Evolutionary conservation across 1,140 invertebrate genomes (phyloP), one percentile per base, ranked within the genome.

Genomic region (Neotoxoptera formosana): DNA sequence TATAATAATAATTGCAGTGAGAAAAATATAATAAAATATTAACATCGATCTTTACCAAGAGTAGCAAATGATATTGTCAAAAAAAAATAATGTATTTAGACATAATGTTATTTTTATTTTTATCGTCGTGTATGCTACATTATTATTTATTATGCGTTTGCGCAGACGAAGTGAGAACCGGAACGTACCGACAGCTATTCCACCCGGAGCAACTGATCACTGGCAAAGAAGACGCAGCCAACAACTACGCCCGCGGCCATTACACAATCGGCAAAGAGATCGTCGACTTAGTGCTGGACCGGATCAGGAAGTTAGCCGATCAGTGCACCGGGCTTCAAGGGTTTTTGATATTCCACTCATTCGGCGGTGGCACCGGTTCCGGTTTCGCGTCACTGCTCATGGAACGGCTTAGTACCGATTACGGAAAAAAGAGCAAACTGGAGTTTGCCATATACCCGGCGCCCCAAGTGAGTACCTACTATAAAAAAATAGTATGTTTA

Each of bases 171-270:
- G 60, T 76, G 14, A 76, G 60, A 76, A n/a, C 60, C 6, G 60
- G 60, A 76, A 76, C 60, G 30, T 76, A 76, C 60, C 14, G 60
- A 34, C 60, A 76, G n/a, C n/a, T 76, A n/a, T 76, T 76, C 60
- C 60, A 76, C n/a, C 60, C 60, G 14, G 60, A 76, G 14, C 60
- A 76, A 76, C 30, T 76, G n/a, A 76, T 76, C n/a, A 76, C 60
- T 6, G 60, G 60, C n/a, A 76, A 76, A 14, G 60, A 76, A n/a
- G 60, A 76, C 30, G 60, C 60, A 30, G 60, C 60, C 60, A 76
- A 76, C 60, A 76, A 76, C 30, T 76, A 76, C n/a, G 60, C 60
- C n/a, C 60, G 60, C 60, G 60, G 60, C 60, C 60, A 76, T 76
- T 76, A 76, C 2, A 76, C 60, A n/a, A 76, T 76, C 30, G 60